phyloP scores from a whole-genome alignment of 2,888 invertebrate genomes.

The Tenthredo mesomela region DNA sequence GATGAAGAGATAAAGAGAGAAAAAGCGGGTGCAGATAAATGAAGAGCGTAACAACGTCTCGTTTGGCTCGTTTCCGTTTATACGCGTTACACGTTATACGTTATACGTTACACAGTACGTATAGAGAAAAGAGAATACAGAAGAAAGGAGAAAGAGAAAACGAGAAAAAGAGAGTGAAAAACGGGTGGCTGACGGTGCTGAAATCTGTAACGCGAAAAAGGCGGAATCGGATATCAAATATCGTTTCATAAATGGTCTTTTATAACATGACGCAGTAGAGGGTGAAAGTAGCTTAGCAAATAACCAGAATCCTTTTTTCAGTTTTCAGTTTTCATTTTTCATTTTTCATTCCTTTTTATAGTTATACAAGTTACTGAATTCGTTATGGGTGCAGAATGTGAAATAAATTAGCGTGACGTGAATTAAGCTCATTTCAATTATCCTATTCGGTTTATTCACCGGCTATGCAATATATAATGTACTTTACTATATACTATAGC shows the following conservation, averaged over 20 bases:
- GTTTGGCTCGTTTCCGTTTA: slow-evolving; percentile 44
- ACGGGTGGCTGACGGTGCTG: neutral
- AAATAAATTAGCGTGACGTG: slow-evolving; percentile 1
- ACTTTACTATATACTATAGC: neutral
- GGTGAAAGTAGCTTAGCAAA: neutral
- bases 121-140: neutral
- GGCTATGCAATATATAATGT: neutral
- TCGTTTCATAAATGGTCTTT: neutral
- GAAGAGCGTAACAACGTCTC: slow-evolving; percentile 29
- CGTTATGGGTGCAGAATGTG: neutral
- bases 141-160: neutral
- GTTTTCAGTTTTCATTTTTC: too few species aligned
- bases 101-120: neutral
- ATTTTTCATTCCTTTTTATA: too few species aligned
- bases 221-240: slow-evolving; percentile 27
- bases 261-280: neutral
- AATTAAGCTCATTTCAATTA: slow-evolving; percentile 36
- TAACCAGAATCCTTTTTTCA: too few species aligned
- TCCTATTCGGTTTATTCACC: neutral
- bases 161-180: neutral
- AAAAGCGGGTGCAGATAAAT: slow-evolving; percentile 33
- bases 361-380: neutral
- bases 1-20: slow-evolving; percentile 39
- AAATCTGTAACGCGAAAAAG: slow-evolving; percentile 19
- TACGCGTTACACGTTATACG: slow-evolving; percentile 21